Conservation (phyloP, 2,113 vertebrate genomes). For the Nyctibius bracteatus region DNA sequence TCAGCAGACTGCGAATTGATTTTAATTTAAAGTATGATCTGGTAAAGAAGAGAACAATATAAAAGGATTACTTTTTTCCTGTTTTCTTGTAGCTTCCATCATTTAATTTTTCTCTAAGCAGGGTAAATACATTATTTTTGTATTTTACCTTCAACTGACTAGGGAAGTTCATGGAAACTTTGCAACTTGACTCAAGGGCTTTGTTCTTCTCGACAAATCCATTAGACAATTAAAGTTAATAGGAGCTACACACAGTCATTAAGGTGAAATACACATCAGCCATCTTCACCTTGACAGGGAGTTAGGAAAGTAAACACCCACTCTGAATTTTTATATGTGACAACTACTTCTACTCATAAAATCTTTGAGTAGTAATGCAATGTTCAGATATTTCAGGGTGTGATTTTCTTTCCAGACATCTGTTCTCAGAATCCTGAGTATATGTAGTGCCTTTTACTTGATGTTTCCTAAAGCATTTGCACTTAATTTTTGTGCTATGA, state of each 20-base stretch:
- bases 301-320: background rate
- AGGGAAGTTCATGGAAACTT: background rate
- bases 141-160: background rate
- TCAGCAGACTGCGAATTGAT: background rate
- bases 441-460: background rate
- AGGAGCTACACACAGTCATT: background rate
- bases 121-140: background rate
- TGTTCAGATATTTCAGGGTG: background rate
- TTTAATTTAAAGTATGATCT: conserved; percentile 1
- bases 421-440: background rate
- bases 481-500: background rate
- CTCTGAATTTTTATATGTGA: background rate
- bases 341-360: background rate
- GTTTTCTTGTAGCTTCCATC: background rate
- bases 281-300: background rate
- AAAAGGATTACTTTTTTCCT: background rate
- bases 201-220: conserved; percentile 5
- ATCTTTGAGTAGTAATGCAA: background rate
- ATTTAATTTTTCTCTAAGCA: background rate
- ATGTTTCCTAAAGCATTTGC: background rate
- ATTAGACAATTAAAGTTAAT: conserved; percentile 36
- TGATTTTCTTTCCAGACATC: background rate
- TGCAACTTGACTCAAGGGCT: background rate
- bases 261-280: background rate
- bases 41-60: background rate